Base-by-base conservation (phyloP, 2,797 vertebrate genomes). In the Borostomias antarcticus region DNA sequence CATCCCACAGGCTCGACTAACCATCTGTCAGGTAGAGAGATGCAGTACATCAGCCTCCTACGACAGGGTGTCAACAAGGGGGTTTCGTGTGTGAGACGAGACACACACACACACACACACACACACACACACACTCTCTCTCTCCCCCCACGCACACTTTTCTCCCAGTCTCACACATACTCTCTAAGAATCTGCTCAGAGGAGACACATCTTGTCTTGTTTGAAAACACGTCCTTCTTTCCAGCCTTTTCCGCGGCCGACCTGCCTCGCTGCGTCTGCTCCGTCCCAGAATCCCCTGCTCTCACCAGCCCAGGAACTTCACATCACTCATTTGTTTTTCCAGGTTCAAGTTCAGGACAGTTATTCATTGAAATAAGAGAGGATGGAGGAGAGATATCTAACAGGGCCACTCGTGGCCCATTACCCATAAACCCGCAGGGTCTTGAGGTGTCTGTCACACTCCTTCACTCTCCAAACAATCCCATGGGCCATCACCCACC, bases 351-450 rank as follows among this genome's bases (percentile, higher is more conserved):
- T 45, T 45, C 40, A n/a, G 15, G n/a, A 15, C 5, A 45, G 40
- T 45, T 4, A 45, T 17, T 45, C n/a, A 45, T 45, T 45, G 15
- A 15, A n/a, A 45, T 45, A 9, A 51, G 23, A 25, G 10, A 23
- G 23, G 48, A 25, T 11, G 48, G 48, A 51, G 47, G 47, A 25
- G 50, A 66, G 62, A 48, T 26, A 43, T 66, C 43, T 59, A 5
- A 56, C 8, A 28, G 10, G 35, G 64, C 43, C 21, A 21, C 25
- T 65, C 11, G 35, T 35, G 74, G 75, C 66, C 73, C 50, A 68
- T 51, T 71, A 69, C 56, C 71, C 58, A 61, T 70, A 53, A 66
- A 45, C 57, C 32, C 11, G 59, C 4, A 32, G 15, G 4, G 4
- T 1, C 30, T 19, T 21, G 13, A 4, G 40, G 40, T 11, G 53